Conservation (phyloP, 1,140 invertebrate genomes). For the Wasmannia auropunctata region DNA sequence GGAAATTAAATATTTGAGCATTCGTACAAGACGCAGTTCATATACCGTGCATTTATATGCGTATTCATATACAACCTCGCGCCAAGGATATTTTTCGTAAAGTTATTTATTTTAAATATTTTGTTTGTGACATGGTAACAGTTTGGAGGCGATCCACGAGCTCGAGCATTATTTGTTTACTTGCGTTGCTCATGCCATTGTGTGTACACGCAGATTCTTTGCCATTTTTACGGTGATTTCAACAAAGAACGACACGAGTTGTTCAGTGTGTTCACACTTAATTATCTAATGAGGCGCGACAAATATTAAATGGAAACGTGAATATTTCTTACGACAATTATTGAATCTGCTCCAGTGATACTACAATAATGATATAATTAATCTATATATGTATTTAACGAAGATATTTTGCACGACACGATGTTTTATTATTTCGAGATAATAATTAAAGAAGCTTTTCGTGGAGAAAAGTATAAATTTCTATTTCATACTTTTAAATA, state of each 20-base stretch:
- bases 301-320: not conserved
- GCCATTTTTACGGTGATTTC: not conserved
- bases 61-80: not conserved
- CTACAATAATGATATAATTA: not conserved
- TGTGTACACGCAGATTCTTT: not conserved
- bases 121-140: not conserved
- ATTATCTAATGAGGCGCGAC: not conserved
- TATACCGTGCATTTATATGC: no score
- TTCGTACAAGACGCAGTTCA: not conserved
- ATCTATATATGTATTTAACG: not conserved
- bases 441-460: not conserved
- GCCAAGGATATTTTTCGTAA: not conserved
- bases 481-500: no score
- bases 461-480: not conserved
- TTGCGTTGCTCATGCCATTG: not conserved
- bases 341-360: not conserved
- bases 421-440: not conserved
- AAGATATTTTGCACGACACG: not conserved
- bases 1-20: not conserved
- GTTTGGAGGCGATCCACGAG: not conserved
- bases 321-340: not conserved
- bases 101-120: not conserved
- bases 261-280: not conserved
- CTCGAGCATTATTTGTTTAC: not conserved
- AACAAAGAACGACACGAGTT: not conserved